A percentile compares a stretch with the other conserved stretches of the same genome.
These are phyloP conservation scores for Agrenia bidenticulata DNA, from an alignment of 2,888 invertebrate genomes.

Conservation along the genomic window DNA sequence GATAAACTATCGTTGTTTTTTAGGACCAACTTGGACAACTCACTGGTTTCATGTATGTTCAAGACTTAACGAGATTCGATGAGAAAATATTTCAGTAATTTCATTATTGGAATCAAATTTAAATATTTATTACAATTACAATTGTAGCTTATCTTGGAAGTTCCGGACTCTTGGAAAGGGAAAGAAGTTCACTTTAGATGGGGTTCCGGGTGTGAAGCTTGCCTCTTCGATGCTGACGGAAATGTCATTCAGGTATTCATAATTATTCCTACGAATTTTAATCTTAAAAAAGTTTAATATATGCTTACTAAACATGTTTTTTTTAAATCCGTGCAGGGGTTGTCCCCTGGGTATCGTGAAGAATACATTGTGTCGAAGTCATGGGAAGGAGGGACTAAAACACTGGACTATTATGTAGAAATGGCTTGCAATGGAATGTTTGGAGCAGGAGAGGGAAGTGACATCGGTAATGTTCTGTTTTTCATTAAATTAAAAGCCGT, in stretches of 20 bases:
- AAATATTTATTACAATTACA: not conserved
- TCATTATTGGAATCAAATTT: not conserved
- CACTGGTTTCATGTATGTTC: constrained; percentile 58
- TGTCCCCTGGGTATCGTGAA: constrained; percentile 47
- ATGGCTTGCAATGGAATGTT: constrained; percentile 60
- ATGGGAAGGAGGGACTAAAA: constrained; percentile 36
- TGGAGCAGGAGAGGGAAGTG: constrained; percentile 53
- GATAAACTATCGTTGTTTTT: constrained; percentile 53
- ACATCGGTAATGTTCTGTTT: not conserved
- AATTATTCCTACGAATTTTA: not conserved
- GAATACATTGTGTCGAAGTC: constrained; percentile 33
- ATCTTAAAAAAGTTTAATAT: not conserved
- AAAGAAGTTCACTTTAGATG: constrained; percentile 58
- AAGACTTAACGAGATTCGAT: too few relatives aligned
- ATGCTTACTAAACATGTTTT: not conserved
- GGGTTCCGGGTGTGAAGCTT: constrained; percentile 58
- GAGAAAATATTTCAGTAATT: not conserved
- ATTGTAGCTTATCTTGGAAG: constrained; percentile 55
- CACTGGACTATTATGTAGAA: constrained; percentile 56
- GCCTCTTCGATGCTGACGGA: constrained; percentile 56
- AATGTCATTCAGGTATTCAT: constrained; percentile 55
- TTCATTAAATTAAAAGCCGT: too few relatives aligned
- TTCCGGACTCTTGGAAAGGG: constrained; percentile 57
- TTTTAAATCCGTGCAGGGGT: constrained; percentile 26
- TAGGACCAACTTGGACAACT: constrained; percentile 59